These are phyloP conservation scores for Gymnothorax javanicus DNA, from an alignment of 2,797 vertebrate genomes.

Conservation along the genomic window DNA sequence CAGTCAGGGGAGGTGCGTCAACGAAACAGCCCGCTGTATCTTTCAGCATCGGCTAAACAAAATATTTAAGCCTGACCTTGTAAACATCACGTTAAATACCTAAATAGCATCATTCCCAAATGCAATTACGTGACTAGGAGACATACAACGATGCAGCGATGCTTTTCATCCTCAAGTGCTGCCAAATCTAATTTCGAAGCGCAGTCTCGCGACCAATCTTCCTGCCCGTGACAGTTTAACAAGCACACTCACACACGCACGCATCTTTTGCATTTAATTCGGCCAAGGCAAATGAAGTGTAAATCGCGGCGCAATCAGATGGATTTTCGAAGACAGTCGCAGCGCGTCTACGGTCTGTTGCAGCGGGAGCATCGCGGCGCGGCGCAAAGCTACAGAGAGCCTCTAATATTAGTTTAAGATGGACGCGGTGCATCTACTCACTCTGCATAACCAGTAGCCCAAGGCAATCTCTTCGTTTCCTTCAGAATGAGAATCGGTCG, in stretches of 20 bases:
- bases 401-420: slow-evolving; percentile 30
- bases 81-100: background rate
- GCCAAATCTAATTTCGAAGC: slow-evolving; percentile 16
- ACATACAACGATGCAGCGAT: background rate
- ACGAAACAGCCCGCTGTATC: background rate
- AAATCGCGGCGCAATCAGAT: background rate
- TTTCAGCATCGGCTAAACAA: background rate
- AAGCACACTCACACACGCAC: background rate
- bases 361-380: background rate
- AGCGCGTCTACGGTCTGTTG: background rate
- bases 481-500: slow-evolving; percentile 90
- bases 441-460: slow-evolving; percentile 95
- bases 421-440: slow-evolving; percentile 76
- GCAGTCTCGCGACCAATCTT: background rate
- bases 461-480: slow-evolving; percentile 86
- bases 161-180: background rate
- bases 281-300: background rate
- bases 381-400: background rate
- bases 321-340: background rate
- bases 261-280: background rate
- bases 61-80: background rate
- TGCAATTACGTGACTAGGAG: slow-evolving; percentile 2
- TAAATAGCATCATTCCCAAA: background rate
- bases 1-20: background rate
- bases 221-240: background rate